Percentiles rank a stretch among this genome's conserved stretches.
These are phyloP conservation scores for Cephus spinipes DNA, from an alignment of 2,888 invertebrate genomes.

Conservation along the genomic window DNA sequence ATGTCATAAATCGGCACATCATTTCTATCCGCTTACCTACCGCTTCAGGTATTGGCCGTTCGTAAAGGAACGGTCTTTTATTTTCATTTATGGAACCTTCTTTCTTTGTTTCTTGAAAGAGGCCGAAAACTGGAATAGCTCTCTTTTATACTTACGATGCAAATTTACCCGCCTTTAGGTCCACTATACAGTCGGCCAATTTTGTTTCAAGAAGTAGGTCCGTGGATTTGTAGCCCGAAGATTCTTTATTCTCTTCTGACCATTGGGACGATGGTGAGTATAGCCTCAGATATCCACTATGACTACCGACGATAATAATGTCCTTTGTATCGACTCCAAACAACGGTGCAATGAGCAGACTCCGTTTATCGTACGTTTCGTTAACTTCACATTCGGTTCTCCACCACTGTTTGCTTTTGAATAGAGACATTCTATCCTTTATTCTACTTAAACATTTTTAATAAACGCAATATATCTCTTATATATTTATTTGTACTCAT, in stretches of 20 bases:
- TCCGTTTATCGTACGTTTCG: constrained; percentile 72
- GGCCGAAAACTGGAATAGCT: neutral
- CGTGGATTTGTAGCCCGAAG: constrained; percentile 69
- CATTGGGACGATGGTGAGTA: constrained; percentile 72
- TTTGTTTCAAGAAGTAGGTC: constrained; percentile 84
- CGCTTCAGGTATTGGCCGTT: neutral
- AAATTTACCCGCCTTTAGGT: constrained; percentile 85
- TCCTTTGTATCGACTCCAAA: constrained; percentile 46
- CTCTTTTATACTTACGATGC: constrained; percentile 76
- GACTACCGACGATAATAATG: constrained; percentile 84
- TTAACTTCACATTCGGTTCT: constrained; percentile 76
- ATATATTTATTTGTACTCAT: neutral
- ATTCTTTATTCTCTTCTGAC: constrained; percentile 53
- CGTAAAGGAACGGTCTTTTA: neutral
- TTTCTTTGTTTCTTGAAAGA: neutral
- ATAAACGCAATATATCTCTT: neutral
- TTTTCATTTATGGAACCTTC: neutral
- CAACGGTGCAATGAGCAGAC: constrained; percentile 48
- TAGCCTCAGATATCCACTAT: constrained; percentile 84
- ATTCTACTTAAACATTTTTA: neutral
- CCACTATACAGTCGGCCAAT: constrained; percentile 80
- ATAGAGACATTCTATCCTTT: constrained; percentile 82
- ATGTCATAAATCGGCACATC: neutral
- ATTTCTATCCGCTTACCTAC: neutral
- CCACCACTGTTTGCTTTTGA: constrained; percentile 93